Evolutionary conservation across 2,888 invertebrate genomes (phyloP), one percentile per base, ranked within the genome.

Genomic region (Eledona agricola): DNA sequence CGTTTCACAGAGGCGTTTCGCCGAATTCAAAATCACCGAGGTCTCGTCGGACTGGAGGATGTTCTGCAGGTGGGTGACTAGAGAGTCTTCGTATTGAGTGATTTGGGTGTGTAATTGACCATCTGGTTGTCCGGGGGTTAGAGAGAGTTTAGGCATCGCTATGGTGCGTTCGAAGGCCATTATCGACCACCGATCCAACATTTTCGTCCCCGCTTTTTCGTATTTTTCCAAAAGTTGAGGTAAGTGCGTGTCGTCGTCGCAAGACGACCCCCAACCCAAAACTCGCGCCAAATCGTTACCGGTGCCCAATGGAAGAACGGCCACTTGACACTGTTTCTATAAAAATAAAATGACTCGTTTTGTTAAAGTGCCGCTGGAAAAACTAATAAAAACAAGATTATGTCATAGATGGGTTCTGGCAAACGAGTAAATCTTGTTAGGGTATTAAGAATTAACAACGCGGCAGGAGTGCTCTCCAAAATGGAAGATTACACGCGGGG

Each of bases 161-260:
- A 86, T 83, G 52, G 84, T 83, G 42, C 90, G 83, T 74, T 92
- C 91, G 72, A 93, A 95, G 3, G 93, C 92, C 92, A 96, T 92
- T 63, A 96, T 92, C 70, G 95, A 94, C 96, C 96, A 96, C 64
- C 96, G 88, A 76, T 97, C 97, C 35, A 98, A 81, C 91, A 97
- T 96, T 80, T 96, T 96, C 40, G 95, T 95, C 71, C 95, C 91
- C n/a, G 97, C 96, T 64, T 91, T 89, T 77, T 97, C 97, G 74
- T 96, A 94, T 61, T 93, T 89, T 73, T 97, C 96, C 23, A 98
- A 79, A 32, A 96, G 84, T 66, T 90, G 90, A 4, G 95, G 93
- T 32, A 97, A 81, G 73, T 96, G 93, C 4, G 96, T 88, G 64
- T 96, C 96, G 71, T 96, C 96, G 70, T 96, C 96, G 72, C 96